A percentile compares a stretch with the other conserved stretches of the same genome.
Conservation (phyloP, 1,140 invertebrate genomes). For the Zaprionus gabonicus region DNA sequence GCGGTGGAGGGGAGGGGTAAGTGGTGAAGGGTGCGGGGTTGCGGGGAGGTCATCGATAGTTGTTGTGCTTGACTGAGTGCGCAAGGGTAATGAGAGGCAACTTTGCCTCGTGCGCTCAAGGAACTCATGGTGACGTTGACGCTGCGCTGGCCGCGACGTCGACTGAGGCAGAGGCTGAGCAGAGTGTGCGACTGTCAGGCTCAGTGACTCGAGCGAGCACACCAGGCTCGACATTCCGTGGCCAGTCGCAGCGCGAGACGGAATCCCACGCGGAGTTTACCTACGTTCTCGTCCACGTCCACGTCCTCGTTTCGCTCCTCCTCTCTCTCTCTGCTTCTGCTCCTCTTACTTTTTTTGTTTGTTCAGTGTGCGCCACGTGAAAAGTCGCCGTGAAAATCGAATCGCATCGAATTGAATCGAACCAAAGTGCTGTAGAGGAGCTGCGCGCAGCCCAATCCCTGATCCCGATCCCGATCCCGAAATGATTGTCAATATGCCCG, state of each 20-base stretch:
- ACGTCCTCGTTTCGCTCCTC: not conserved
- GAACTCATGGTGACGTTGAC: not conserved
- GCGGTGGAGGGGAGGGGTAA: not conserved
- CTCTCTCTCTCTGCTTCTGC: not conserved
- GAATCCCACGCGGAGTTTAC: slow-evolving; percentile 52
- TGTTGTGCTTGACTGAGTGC: slow-evolving; percentile 63
- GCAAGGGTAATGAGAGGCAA: slow-evolving; percentile 55
- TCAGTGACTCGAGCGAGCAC: not conserved
- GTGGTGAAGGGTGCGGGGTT: not conserved
- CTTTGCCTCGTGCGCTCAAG: not conserved
- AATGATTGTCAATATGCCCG: slow-evolving; percentile 77
- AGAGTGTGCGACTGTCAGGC: not conserved
- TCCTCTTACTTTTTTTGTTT: slow-evolving; percentile 48
- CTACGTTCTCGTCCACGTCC: not conserved
- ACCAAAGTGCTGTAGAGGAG: not conserved
- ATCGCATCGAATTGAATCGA: slow-evolving; percentile 4
- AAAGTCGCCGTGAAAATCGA: slow-evolving; percentile 1
- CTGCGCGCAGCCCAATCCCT: not conserved
- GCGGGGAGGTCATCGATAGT: slow-evolving; percentile 37
- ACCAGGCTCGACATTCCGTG: slow-evolving; percentile 59
- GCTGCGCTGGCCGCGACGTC: not conserved
- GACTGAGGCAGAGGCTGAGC: not conserved
- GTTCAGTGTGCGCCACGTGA: slow-evolving; percentile 39
- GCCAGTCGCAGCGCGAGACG: slow-evolving; percentile 70
- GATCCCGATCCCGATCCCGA: not conserved